Evolutionary conservation across 2,888 invertebrate genomes (phyloP).

Genomic region (Protodeltote pygarga): DNA sequence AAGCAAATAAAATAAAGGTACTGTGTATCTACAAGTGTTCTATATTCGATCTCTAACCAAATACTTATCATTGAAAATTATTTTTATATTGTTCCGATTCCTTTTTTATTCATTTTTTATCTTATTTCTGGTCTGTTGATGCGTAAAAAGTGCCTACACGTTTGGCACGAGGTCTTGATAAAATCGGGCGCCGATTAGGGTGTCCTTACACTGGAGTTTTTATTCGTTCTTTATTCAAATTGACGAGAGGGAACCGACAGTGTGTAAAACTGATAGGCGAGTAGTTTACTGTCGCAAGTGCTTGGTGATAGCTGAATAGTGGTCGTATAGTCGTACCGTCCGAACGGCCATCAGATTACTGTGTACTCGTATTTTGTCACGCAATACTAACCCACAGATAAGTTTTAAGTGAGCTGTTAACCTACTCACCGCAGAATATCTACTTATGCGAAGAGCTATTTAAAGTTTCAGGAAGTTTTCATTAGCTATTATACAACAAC

Average conservation of each 20-base stretch:
- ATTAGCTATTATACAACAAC: slow-evolving; percentile 24
- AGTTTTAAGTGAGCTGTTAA: slow-evolving; percentile 54
- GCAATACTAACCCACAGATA: slow-evolving; percentile 68
- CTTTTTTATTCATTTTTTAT: slow-evolving; percentile 52
- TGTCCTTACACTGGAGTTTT: slow-evolving; percentile 70
- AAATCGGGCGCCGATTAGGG: slow-evolving; percentile 70
- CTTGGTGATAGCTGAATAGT: slow-evolving; percentile 59
- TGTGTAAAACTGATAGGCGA: slow-evolving; percentile 73
- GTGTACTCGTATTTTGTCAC: slow-evolving; percentile 74
- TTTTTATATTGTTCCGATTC: slow-evolving; percentile 30
- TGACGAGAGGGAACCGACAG: slow-evolving; percentile 68
- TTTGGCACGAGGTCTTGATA: slow-evolving; percentile 64
- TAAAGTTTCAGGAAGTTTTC: slow-evolving; percentile 12
- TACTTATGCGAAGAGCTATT: background rate
- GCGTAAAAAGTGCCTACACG: slow-evolving; percentile 67
- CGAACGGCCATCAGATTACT: slow-evolving; percentile 71
- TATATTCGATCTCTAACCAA: slow-evolving; percentile 18
- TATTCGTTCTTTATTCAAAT: slow-evolving; percentile 77
- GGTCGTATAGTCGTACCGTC: slow-evolving; percentile 45
- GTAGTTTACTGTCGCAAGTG: slow-evolving; percentile 66
- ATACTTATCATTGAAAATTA: slow-evolving; percentile 31
- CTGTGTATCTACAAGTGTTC: too few relatives aligned
- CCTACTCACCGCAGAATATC: slow-evolving; percentile 13
- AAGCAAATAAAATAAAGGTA: too few relatives aligned
- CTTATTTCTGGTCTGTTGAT: slow-evolving; percentile 56